Evolutionary conservation across 1,140 invertebrate species (phyloP).

Genomic region (Metaphire vulgaris): DNA sequence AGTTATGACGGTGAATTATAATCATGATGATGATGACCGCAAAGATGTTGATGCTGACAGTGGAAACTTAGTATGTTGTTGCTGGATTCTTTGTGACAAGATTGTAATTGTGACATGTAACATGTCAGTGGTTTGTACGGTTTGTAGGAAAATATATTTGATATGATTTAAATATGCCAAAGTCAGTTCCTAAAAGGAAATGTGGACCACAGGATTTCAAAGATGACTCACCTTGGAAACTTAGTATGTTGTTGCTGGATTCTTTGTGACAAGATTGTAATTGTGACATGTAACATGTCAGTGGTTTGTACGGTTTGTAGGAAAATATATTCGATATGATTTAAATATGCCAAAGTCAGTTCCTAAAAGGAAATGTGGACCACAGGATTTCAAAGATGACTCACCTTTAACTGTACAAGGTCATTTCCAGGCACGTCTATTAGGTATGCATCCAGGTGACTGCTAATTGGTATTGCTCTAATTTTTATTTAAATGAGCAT

Average conservation of each 20-base stretch:
- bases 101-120: too few relatives aligned
- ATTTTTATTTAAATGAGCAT: too few relatives aligned
- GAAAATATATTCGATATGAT: conserved; percentile 68
- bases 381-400: conserved; percentile 69
- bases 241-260: too few relatives aligned
- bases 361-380: conserved; percentile 55
- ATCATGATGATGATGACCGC: too few relatives aligned
- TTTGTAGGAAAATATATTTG: conserved; percentile 60
- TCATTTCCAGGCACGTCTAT: conserved; percentile 54
- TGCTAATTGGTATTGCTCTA: too few relatives aligned
- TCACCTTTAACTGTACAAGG: conserved; percentile 76
- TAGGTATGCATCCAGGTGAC: conserved; percentile 58
- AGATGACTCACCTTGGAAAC: conserved; percentile 80
- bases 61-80: too few relatives aligned
- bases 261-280: too few relatives aligned
- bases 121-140: too few relatives aligned
- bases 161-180: conserved; percentile 84
- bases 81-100: too few relatives aligned
- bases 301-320: conserved; percentile 33
- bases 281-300: too few relatives aligned
- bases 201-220: conserved; percentile 63
- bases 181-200: conserved; percentile 58
- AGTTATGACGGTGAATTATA: too few relatives aligned
- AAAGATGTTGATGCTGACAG: too few relatives aligned
- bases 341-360: conserved; percentile 78